These are phyloP conservation scores for Archaeoteleia sp. DNA, from an alignment of 2,888 invertebrate species.

Conservation along the genomic window DNA sequence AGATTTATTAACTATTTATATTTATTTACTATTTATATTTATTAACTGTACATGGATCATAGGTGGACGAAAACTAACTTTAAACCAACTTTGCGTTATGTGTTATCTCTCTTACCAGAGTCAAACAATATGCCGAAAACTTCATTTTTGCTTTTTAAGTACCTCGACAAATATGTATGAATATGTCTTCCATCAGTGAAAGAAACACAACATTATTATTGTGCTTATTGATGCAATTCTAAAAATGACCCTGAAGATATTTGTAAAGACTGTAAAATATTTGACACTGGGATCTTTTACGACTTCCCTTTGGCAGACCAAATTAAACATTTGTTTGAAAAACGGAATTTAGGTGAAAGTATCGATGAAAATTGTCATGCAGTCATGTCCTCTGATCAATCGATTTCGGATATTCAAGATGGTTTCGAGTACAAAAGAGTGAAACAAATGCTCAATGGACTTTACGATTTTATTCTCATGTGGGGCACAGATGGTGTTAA, in stretches of 20 bases:
- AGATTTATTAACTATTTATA: too few species aligned
- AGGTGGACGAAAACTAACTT: neutral
- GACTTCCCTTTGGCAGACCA: neutral
- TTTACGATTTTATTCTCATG: constrained; percentile 6
- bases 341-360: neutral
- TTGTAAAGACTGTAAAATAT: neutral
- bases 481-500: constrained; percentile 17
- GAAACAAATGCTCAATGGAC: constrained; percentile 2
- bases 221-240: neutral
- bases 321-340: constrained; percentile 8
- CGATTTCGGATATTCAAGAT: constrained; percentile 3
- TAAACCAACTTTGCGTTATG: neutral
- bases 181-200: neutral
- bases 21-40: too few species aligned
- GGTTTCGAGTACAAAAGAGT: constrained; percentile 14
- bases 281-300: constrained; percentile 1
- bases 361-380: neutral
- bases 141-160: neutral
- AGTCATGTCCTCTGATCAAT: neutral
- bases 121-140: neutral
- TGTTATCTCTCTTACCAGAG: neutral
- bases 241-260: neutral
- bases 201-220: constrained; percentile 6
- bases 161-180: neutral
- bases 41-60: neutral